Percentiles rank a stretch among this genome's conserved stretches.
phyloP scores from a whole-genome alignment of 2,888 invertebrate species.

The Drosophila putrida region DNA sequence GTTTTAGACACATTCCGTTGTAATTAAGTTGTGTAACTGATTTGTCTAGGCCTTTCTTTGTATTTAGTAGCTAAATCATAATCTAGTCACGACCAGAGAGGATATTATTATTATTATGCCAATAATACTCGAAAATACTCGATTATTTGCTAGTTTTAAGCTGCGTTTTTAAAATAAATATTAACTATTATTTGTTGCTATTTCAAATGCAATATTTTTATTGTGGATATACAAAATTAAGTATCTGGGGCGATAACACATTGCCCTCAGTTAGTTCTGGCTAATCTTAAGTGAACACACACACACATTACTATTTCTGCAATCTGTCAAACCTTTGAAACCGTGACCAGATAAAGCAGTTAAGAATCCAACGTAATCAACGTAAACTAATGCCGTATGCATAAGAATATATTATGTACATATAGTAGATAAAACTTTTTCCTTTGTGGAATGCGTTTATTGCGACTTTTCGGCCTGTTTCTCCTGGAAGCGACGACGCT shows the following conservation, averaged over 20 bases:
- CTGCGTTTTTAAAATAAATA: constrained; percentile 60
- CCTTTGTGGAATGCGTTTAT: constrained; percentile 34
- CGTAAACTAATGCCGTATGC: constrained; percentile 1
- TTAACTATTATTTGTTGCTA: constrained; percentile 72
- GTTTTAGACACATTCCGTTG: constrained; percentile 50
- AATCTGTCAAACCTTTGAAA: constrained; percentile 31
- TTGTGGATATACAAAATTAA: constrained; percentile 10
- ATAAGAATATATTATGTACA: constrained; percentile 3
- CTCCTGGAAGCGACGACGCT: constrained; percentile 87
- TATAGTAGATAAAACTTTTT: constrained; percentile 6
- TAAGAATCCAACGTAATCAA: constrained; percentile 19
- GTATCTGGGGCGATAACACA: neutral
- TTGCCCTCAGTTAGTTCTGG: too few relatives aligned
- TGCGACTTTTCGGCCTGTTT: constrained; percentile 66
- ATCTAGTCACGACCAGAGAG: constrained; percentile 39
- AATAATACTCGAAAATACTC: constrained; percentile 57
- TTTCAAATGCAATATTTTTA: constrained; percentile 51
- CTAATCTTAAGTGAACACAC: constrained; percentile 15
- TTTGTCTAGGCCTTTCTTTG: constrained; percentile 43
- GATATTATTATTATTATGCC: constrained; percentile 42
- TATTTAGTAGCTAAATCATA: constrained; percentile 64
- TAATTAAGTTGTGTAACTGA: constrained; percentile 42
- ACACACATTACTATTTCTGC: neutral
- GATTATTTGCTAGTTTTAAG: constrained; percentile 74
- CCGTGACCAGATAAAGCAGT: constrained; percentile 28